These are phyloP conservation scores for Cephus nigrinus DNA, from an alignment of 2,888 invertebrate genomes.

Conservation along the genomic window DNA sequence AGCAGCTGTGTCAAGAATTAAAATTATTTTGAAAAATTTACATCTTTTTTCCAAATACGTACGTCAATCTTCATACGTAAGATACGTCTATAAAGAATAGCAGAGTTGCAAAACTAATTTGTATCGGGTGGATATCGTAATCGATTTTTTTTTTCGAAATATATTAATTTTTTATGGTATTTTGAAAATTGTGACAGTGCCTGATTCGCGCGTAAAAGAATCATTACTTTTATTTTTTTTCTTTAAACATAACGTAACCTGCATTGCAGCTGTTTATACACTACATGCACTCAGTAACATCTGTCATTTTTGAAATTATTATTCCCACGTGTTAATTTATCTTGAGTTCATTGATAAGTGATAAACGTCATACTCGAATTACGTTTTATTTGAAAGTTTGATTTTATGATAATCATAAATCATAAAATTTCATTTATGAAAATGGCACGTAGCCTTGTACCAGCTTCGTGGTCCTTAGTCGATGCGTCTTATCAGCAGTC, in stretches of 20 bases:
- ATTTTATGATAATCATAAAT: neutral
- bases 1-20: neutral
- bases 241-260: neutral
- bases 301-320: neutral
- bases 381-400: neutral
- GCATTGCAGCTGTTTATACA: neutral
- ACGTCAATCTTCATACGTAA: neutral
- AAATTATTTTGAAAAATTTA: neutral
- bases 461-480: neutral
- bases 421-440: neutral
- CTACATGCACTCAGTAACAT: neutral
- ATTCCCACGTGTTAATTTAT: neutral
- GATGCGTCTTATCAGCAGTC: neutral
- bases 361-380: neutral
- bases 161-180: neutral
- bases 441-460: neutral
- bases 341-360: neutral
- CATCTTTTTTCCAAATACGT: neutral
- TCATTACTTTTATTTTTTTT: neutral
- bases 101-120: neutral
- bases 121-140: conserved; percentile 3
- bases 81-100: neutral
- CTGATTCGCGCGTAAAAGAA: neutral
- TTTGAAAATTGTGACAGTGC: neutral
- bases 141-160: neutral